Percentiles rank a stretch among this genome's conserved stretches.
phyloP scores from a whole-genome alignment of 2,888 invertebrate genomes.

The Melolontha melolontha region DNA sequence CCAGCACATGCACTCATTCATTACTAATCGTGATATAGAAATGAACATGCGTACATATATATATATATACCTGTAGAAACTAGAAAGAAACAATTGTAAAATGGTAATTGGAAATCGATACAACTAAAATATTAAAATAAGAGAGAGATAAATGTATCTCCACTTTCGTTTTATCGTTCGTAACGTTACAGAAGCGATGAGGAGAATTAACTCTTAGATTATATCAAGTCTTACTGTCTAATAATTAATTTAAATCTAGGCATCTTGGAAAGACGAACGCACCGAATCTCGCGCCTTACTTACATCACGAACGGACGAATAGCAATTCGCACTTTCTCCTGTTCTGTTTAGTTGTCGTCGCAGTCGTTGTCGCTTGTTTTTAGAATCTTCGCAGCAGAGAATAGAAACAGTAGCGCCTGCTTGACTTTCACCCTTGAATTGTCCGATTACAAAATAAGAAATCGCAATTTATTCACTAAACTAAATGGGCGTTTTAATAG shows the following conservation, averaged over 20 bases:
- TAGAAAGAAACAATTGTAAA: conserved; percentile 7
- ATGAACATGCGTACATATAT: conserved; percentile 3
- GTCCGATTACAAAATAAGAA: conserved; percentile 56
- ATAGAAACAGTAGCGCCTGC: conserved; percentile 43
- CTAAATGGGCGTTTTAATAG: conserved; percentile 2
- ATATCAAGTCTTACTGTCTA: conserved; percentile 44
- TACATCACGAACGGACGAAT: conserved; percentile 21
- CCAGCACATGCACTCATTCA: no score
- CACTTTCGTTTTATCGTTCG: conserved; percentile 7
- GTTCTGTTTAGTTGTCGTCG: conserved; percentile 34
- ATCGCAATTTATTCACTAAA: conserved; percentile 37
- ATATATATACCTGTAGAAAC: background rate
- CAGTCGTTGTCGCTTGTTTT: conserved; percentile 50
- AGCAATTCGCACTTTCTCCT: conserved; percentile 35
- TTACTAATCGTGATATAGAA: conserved; percentile 26
- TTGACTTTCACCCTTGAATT: conserved; percentile 61
- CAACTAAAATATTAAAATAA: background rate
- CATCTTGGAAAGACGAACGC: conserved; percentile 40
- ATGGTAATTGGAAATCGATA: background rate
- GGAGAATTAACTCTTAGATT: conserved; percentile 45
- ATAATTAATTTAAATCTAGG: conserved; percentile 47
- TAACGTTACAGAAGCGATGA: conserved; percentile 17
- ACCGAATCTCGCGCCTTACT: conserved; percentile 28
- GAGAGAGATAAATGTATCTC: conserved; percentile 1
- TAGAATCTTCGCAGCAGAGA: conserved; percentile 22